These are phyloP conservation scores for Helicoverpa armigera DNA, from an alignment of 1,140 invertebrate species.

Conservation along the genomic window DNA sequence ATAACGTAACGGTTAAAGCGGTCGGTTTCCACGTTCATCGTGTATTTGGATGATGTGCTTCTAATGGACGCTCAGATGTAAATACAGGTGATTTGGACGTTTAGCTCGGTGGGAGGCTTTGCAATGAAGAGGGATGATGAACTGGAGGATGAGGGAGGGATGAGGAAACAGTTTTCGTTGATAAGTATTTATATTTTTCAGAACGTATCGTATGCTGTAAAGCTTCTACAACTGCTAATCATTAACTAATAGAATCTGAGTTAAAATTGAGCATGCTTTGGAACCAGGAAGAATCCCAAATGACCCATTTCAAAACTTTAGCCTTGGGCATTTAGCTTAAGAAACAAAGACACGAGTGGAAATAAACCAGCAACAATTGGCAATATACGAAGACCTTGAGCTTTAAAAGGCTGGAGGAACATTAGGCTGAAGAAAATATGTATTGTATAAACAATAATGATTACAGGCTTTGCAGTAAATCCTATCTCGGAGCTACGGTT, in stretches of 20 bases:
- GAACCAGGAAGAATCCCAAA: too few species aligned
- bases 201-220: too few species aligned
- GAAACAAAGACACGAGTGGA: background rate
- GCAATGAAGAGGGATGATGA: conserved; percentile 17
- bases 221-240: background rate
- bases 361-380: background rate
- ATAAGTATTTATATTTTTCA: too few species aligned
- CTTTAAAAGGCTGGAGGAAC: background rate
- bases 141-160: background rate
- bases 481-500: conserved; percentile 31
- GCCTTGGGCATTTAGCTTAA: too few species aligned
- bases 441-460: conserved; percentile 19
- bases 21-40: conserved; percentile 10
- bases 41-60: conserved; percentile 14
- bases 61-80: background rate
- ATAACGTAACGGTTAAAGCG: conserved; percentile 37
- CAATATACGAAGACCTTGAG: conserved; percentile 14
- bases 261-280: too few species aligned
- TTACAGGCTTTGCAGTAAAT: conserved; percentile 12
- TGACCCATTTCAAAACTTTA: too few species aligned
- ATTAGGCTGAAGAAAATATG: conserved; percentile 12
- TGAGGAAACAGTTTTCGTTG: too few species aligned
- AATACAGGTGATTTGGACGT: background rate
- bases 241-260: too few species aligned
- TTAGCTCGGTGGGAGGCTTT: background rate